phyloP scores from a whole-genome alignment of 1,140 invertebrate species.

The Antheraea pernyi region DNA sequence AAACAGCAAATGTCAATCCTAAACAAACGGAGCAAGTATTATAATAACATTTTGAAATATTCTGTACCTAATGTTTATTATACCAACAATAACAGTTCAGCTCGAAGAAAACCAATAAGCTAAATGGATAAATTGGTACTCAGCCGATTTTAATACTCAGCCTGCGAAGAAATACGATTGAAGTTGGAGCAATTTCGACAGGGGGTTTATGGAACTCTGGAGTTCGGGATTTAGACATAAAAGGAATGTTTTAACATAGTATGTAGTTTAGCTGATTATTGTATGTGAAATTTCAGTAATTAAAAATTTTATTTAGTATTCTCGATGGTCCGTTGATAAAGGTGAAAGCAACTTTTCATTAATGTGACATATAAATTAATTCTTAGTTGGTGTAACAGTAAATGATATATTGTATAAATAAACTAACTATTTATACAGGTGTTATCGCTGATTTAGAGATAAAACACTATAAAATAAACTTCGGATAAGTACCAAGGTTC shows the following conservation, averaged over 20 bases:
- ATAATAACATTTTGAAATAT: slow-evolving; percentile 3
- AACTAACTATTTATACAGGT: no score
- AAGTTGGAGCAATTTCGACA: slow-evolving; percentile 11
- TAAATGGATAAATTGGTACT: slow-evolving; percentile 7
- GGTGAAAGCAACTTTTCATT: no score
- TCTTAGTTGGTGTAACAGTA: no score
- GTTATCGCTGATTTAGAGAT: no score
- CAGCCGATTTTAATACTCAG: slow-evolving; percentile 13
- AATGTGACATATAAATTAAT: no score
- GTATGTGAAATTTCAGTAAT: not conserved
- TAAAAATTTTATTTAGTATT: not conserved
- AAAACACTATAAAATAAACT: no score
- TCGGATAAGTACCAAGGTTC: no score
- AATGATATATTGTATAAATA: no score
- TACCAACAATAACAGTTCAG: slow-evolving; percentile 1
- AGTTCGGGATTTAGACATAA: not conserved
- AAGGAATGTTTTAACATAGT: not conserved
- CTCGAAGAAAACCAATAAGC: slow-evolving; percentile 10
- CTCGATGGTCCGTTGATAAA: no score
- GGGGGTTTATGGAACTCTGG: not conserved
- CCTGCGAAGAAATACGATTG: slow-evolving; percentile 5
- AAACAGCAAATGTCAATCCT: not conserved
- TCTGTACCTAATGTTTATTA: slow-evolving; percentile 1
- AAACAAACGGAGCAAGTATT: not conserved
- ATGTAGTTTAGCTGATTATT: not conserved